These are phyloP conservation scores for Caenorhabditis briggsae DNA, from an alignment of 1,140 invertebrate species.

Conservation along the genomic window DNA sequence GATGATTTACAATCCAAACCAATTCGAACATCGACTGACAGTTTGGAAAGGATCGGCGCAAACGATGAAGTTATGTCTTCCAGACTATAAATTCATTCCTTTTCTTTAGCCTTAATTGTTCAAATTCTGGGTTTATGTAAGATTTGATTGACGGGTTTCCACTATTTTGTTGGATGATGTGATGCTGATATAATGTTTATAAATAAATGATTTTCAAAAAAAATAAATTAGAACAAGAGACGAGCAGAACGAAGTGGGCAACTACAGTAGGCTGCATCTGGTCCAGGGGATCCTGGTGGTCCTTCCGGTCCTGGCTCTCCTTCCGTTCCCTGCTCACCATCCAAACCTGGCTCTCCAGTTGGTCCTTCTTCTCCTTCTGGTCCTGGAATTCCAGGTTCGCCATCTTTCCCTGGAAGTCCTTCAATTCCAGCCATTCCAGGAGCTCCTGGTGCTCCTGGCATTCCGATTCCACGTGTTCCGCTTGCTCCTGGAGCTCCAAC, in stretches of 20 bases:
- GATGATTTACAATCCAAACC: conserved; percentile 29
- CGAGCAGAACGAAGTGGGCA: conserved; percentile 33
- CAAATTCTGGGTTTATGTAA: conserved; percentile 24
- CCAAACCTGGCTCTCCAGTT: neutral
- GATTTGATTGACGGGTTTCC: conserved; percentile 6
- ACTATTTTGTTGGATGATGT: neutral
- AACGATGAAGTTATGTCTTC: conserved; percentile 18
- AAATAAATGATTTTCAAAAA: no score
- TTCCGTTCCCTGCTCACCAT: conserved; percentile 8
- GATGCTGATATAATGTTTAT: no score
- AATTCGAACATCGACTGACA: conserved; percentile 47
- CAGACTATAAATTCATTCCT: conserved; percentile 17
- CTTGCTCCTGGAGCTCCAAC: conserved; percentile 8
- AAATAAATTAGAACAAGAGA: conserved; percentile 27
- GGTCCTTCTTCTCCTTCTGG: conserved; percentile 48
- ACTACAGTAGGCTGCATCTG: conserved; percentile 33
- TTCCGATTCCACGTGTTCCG: conserved; percentile 22
- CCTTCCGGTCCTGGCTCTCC: conserved; percentile 47
- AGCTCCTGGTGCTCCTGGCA: conserved; percentile 32
- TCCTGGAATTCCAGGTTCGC: conserved; percentile 22
- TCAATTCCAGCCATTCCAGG: conserved; percentile 25
- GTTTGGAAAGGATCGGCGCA: conserved; percentile 24
- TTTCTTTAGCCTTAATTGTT: conserved; percentile 5
- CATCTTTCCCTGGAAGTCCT: conserved; percentile 9
- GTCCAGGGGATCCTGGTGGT: conserved; percentile 27